Percentiles rank a stretch among this genome's conserved stretches.
Evolutionary conservation across 2,113 vertebrate genomes (phyloP).

Genomic region (Pogona vitticeps): DNA sequence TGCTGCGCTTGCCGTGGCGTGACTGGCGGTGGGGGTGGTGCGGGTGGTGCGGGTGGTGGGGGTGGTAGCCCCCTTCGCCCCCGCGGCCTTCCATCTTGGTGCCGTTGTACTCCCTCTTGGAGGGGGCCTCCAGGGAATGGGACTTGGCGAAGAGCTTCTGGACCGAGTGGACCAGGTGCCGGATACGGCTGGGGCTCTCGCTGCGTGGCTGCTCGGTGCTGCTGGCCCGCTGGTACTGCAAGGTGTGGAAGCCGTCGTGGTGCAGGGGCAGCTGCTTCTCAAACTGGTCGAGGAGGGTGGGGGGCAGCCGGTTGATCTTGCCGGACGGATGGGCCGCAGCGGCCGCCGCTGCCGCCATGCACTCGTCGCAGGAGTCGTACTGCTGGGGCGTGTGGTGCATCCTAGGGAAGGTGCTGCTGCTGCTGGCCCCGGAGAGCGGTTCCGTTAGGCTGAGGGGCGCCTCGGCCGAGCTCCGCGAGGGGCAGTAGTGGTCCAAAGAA

Average conservation of each 20-base stretch:
- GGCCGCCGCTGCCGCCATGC: conserved; percentile 75
- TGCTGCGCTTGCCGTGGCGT: conserved; percentile 90
- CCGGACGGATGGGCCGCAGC: conserved; percentile 77
- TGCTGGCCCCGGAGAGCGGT: conserved; percentile 80
- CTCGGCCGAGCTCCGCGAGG: conserved; percentile 74
- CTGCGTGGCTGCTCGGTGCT: conserved; percentile 89
- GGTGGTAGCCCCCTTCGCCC: conserved; percentile 82
- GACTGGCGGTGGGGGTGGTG: conserved; percentile 88
- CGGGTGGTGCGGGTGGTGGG: conserved; percentile 82
- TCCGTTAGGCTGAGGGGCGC: conserved; percentile 83
- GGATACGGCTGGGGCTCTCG: conserved; percentile 96
- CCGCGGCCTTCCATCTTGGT: conserved; percentile 88
- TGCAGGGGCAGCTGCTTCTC: conserved; percentile 97
- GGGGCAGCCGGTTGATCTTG: conserved; percentile 95
- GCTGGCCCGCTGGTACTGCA: conserved; percentile 92
- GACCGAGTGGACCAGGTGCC: conserved; percentile 97
- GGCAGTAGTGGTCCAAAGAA: conserved; percentile 86
- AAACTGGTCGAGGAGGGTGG: conserved; percentile 93
- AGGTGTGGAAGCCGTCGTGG: conserved; percentile 97
- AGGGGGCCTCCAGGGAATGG: conserved; percentile 93
- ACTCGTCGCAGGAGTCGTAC: conserved; percentile 96
- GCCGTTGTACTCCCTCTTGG: conserved; percentile 93
- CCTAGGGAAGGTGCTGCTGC: conserved; percentile 95
- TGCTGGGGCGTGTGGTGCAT: conserved; percentile 89
- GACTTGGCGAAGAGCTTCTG: conserved; percentile 99